Evolutionary conservation across 2,888 invertebrate species (phyloP), one percentile per base, ranked within the genome.

Genomic region (Eretmocerus hayati): DNA sequence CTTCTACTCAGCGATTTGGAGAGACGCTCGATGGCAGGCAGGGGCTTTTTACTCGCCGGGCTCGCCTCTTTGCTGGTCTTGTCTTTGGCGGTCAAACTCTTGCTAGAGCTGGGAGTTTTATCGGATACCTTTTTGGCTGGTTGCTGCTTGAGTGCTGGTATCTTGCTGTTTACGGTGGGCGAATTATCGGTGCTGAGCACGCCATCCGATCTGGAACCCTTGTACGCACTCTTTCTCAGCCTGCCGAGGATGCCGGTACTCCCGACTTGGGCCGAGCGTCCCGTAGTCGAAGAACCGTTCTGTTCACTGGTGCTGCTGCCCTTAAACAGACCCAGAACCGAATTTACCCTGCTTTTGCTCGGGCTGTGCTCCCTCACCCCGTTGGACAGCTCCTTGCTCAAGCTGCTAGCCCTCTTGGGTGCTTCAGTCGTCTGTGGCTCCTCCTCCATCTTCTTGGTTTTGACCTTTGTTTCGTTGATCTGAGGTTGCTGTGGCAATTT

Each of bases 321-420:
- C 58, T 83, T 85, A 59, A 90, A 87, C 3, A 89, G 72, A 1
- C 87, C 87, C 48, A 90, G 71, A 37, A 90, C 87, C 60, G 81
- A 81, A 64, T 82, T 84, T 0, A 87, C 87, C 3, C 85, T 83
- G 11, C 83, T 81, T 33, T 81, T 83, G 61, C 80, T 79, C 38
- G 79, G 51, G 4, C 13, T 16, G n/a, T 36, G 39, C 4, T n/a
- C 19, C 3, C 26, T 79, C 38, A 77, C 76, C 58, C 62, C 66
- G 30, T 58, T 53, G 68, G 74, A 76, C 47, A 84, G 76, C 59
- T 85, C 83, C 56, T 85, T 84, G 18, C 84, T n/a, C n/a, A n/a
- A 77, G 31, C 87, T 86, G 20, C 83, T 83, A 4, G 86, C 85
- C 55, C 16, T 19, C n/a, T 46, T 42, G 11, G 26, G 26, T 9